Base-by-base conservation (phyloP, 2,888 invertebrate species). In the Oscheius sp. region DNA sequence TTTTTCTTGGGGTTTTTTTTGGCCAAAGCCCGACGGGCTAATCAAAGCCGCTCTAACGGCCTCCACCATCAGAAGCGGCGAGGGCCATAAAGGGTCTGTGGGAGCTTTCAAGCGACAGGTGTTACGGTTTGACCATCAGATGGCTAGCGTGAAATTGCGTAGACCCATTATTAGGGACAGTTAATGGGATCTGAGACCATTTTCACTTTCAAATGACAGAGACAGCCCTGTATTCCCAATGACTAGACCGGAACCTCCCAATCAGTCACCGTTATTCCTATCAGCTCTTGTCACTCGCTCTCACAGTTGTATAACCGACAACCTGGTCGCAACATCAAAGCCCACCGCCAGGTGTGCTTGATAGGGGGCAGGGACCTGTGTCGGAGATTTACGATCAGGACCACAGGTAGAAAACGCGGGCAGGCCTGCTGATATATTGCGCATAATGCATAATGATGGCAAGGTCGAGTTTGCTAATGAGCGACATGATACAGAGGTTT, bases 271-370 rank as follows among this genome's bases (percentile, higher is more conserved):
- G 13, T 53, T 29, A 4, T 13, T 37, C 48, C 32, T 63, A 63
- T 63, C 63, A 63, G n/a, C 50, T 42, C 47, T n/a, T 63, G 63
- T 48, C 63, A 50, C 47, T 63, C 55, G 53, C 35, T 68, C 68
- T 55, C 68, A 42, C 42, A 68, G 68, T 68, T 68, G 68, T 68
- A 68, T 68, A 68, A 68, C 35, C 35, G 53, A 68, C 68, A 53
- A 29, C 48, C n/a, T 9, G 51, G 33, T 9, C 53, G 55, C 21
- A 11, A 32, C 32, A 47, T 73, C 73, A 73, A 73, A 73, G 73
- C 13, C 47, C 57, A 57, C 73, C 73, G 73, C 53, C 63, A 73
- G 63, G 73, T 73, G 73, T 73, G 63, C 50, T 73, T 73, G 73
- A 73, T 73, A 73, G 48, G 60, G 47, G 71, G 47, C 50, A 51